phyloP scores from a whole-genome alignment of 1,140 invertebrate genomes.

The Rhagoletis pomonella region DNA sequence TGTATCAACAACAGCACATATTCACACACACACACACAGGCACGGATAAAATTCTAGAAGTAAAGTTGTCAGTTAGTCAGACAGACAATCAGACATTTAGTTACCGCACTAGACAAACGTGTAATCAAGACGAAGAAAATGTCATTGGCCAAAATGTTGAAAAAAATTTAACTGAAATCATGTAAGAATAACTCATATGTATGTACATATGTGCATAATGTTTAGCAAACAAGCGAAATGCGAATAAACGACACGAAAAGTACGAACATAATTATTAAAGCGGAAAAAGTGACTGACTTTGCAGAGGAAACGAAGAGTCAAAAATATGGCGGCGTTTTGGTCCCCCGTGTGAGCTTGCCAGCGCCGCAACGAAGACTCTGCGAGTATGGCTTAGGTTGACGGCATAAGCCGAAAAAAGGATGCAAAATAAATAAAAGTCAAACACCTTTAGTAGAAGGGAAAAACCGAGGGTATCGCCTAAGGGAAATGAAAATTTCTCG shows the following conservation, averaged over 20 bases:
- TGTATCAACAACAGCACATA: too few species aligned
- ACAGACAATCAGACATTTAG: slow-evolving; percentile 23
- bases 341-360: not conserved
- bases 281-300: slow-evolving; percentile 4
- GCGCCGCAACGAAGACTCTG: too few species aligned
- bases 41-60: not conserved
- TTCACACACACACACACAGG: too few species aligned
- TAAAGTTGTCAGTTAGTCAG: not conserved
- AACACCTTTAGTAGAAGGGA: not conserved
- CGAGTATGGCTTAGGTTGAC: not conserved
- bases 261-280: not conserved
- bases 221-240: slow-evolving; percentile 20
- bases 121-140: slow-evolving; percentile 1
- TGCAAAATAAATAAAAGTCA: not conserved
- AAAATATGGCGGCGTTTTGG: too few species aligned
- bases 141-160: slow-evolving; percentile 12
- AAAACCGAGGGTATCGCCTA: not conserved
- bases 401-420: not conserved
- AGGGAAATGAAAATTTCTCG: not conserved
- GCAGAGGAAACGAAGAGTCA: slow-evolving; percentile 27
- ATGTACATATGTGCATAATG: not conserved
- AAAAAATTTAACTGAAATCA: not conserved
- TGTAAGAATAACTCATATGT: not conserved
- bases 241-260: not conserved
- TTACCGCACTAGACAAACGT: slow-evolving; percentile 8